Evolutionary conservation across 2,797 vertebrate genomes (phyloP).

Genomic region (Tympanoctomys barrerae): DNA sequence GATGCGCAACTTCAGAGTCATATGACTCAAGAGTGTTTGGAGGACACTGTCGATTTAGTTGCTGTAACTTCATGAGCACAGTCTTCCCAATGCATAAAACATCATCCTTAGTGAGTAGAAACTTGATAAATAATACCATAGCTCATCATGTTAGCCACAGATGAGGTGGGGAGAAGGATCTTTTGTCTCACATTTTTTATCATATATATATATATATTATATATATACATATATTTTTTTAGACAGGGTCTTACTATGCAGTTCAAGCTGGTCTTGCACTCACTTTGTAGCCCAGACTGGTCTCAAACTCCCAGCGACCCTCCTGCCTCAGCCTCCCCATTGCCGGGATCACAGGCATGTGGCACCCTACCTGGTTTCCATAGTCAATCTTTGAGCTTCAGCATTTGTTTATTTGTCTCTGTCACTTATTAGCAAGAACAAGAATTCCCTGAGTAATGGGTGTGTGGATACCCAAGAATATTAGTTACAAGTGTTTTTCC

Average conservation of each 20-base stretch:
- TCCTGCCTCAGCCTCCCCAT: too few relatives aligned
- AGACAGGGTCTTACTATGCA: too few relatives aligned
- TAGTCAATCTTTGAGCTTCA: background rate
- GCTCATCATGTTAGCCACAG: background rate
- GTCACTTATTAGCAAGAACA: slow-evolving; percentile 16
- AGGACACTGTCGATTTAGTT: background rate
- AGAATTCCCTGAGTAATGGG: background rate
- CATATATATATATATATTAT: too few relatives aligned
- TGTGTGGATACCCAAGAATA: background rate
- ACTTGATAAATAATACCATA: background rate
- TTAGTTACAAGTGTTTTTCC: background rate
- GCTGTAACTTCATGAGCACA: background rate
- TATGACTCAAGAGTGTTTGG: background rate
- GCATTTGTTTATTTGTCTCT: background rate
- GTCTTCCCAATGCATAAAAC: background rate
- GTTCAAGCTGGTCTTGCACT: too few relatives aligned
- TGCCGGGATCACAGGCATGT: too few relatives aligned
- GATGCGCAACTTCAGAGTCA: background rate
- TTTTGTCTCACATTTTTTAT: background rate
- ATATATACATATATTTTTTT: too few relatives aligned
- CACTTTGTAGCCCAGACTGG: too few relatives aligned
- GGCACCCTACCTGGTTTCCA: too few relatives aligned
- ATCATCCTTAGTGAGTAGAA: background rate
- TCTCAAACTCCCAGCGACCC: too few relatives aligned
- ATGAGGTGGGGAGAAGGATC: background rate